Conservation (phyloP, 37 sponge, comb jelly and placozoan species). For the Halichondria panicea region DNA sequence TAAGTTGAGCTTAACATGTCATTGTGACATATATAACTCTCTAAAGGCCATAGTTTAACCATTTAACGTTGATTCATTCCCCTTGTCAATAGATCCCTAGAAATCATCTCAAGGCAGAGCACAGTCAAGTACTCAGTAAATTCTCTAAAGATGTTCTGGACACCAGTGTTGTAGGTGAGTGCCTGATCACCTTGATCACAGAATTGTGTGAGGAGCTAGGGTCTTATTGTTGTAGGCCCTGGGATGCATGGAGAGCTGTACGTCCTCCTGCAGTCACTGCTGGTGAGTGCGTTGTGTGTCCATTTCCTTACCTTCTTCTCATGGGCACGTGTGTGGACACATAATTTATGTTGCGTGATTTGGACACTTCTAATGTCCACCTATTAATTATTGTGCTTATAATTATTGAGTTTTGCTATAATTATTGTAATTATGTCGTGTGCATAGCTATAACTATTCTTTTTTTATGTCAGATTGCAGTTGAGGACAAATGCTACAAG, state of each 20-base stretch:
- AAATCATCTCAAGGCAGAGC: conserved; percentile 17
- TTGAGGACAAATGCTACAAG: conserved; percentile 3
- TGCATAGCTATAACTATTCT: background rate
- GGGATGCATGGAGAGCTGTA: conserved; percentile 6
- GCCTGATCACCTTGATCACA: background rate
- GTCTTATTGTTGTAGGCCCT: background rate
- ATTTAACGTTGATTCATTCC: background rate
- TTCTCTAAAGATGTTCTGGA: conserved; percentile 23
- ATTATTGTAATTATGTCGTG: no score
- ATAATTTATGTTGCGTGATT: no score
- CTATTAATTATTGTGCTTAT: no score
- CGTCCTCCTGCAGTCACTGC: conserved; percentile 41
- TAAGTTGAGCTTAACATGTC: background rate
- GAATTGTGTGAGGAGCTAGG: background rate
- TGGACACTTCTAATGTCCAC: no score
- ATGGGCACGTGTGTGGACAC: no score
- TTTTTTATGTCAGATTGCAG: background rate
- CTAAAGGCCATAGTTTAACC: background rate
- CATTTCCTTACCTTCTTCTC: no score
- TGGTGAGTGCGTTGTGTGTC: no score
- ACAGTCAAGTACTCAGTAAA: background rate
- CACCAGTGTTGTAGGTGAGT: background rate
- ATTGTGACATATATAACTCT: background rate
- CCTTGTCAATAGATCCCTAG: conserved; percentile 22
- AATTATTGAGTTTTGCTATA: no score